These are phyloP conservation scores for Agrilus planipennis DNA, from an alignment of 1,140 invertebrate genomes.

Conservation along the genomic window DNA sequence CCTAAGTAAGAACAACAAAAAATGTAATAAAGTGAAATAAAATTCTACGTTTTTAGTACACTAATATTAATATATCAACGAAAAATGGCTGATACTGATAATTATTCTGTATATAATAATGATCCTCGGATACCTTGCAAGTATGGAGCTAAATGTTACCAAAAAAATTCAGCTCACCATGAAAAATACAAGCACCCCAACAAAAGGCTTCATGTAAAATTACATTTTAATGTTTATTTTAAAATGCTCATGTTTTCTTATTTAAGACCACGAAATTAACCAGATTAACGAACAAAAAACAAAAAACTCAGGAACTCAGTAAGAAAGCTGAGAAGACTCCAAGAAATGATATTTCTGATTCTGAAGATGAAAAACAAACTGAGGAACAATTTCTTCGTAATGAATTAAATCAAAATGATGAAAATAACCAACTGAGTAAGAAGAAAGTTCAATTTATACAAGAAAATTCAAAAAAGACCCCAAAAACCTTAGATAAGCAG, in stretches of 20 bases:
- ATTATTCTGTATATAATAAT: too few species aligned
- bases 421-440: not conserved
- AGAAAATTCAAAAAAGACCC: not conserved
- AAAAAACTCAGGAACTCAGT: not conserved
- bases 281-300: not conserved
- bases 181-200: conserved; percentile 67
- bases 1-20: too few species aligned
- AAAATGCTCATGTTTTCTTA: not conserved
- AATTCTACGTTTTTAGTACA: too few species aligned
- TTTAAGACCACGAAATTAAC: not conserved
- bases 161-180: conserved; percentile 67
- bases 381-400: not conserved
- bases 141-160: conserved; percentile 72
- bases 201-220: conserved; percentile 17
- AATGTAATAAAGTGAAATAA: too few species aligned
- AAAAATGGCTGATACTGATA: too few species aligned
- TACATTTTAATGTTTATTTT: not conserved
- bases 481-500: not conserved
- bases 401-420: conserved; percentile 5
- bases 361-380: not conserved
- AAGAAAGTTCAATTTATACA: not conserved
- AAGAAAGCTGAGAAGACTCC: not conserved
- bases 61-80: too few species aligned
- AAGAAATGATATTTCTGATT: conserved; percentile 4
- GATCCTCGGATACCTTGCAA: conserved; percentile 50